These are phyloP conservation scores for Naso thynnoides DNA, from an alignment of 2,797 vertebrate species.

Conservation along the genomic window DNA sequence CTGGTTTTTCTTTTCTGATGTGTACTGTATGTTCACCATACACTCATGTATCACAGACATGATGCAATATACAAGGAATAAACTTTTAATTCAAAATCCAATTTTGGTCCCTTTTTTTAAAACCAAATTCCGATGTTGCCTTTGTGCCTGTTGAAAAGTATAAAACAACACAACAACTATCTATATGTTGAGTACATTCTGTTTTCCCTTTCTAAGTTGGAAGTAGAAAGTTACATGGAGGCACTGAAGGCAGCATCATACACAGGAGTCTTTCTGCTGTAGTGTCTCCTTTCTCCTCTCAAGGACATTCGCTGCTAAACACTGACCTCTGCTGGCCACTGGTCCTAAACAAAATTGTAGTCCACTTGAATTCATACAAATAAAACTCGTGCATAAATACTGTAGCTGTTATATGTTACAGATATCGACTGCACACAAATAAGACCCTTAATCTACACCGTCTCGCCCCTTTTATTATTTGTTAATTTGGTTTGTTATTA, in stretches of 20 bases:
- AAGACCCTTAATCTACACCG: not conserved
- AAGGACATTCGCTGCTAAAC: constrained; percentile 50
- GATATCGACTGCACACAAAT: not conserved
- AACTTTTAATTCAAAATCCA: no score
- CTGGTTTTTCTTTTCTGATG: not conserved
- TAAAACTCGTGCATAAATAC: not conserved
- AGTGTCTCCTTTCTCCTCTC: not conserved
- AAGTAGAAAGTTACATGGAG: not conserved
- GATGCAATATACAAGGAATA: not conserved
- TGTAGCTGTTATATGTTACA: not conserved
- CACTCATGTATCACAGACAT: not conserved
- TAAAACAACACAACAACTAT: not conserved
- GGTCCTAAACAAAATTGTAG: not conserved
- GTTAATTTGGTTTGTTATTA: not conserved
- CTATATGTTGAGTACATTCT: not conserved
- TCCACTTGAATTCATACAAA: not conserved
- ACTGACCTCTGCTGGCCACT: constrained; percentile 66
- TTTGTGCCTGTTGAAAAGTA: not conserved
- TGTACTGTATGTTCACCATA: not conserved
- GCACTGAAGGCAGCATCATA: constrained; percentile 7
- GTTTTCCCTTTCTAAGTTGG: not conserved
- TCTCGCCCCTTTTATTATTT: rapidly evolving
- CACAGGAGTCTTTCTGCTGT: not conserved
- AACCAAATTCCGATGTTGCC: not conserved
- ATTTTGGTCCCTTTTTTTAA: not conserved